phyloP scores from a whole-genome alignment of 2,113 vertebrate genomes.

The Labeo catla region DNA sequence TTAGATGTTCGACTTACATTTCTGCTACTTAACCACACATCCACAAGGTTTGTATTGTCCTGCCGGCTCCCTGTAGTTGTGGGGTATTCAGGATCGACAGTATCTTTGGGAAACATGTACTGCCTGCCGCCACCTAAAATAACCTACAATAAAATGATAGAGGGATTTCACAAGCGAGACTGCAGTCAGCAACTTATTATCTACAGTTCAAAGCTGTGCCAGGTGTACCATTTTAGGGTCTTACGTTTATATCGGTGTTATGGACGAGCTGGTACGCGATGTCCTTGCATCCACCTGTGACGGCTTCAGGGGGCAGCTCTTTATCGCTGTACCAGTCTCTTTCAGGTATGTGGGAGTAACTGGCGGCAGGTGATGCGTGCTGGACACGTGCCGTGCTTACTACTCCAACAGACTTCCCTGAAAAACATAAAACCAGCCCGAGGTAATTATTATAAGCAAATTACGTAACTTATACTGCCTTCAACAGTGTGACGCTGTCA shows the following conservation, averaged over 20 bases:
- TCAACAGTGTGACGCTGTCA: not conserved
- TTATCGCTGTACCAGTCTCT: conserved; percentile 78
- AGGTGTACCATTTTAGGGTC: not conserved
- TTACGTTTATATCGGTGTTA: conserved; percentile 81
- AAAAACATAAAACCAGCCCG: conserved; percentile 20
- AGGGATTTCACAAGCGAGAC: not conserved
- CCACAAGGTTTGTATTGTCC: conserved; percentile 74
- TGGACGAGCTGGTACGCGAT: conserved; percentile 77
- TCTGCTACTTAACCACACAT: conserved; percentile 71
- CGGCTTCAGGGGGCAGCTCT: conserved; percentile 60
- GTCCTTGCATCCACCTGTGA: conserved; percentile 71
- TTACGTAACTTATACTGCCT: not conserved
- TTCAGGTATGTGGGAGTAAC: conserved; percentile 74
- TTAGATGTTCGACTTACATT: conserved; percentile 55
- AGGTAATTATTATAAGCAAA: not conserved
- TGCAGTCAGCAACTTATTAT: not conserved
- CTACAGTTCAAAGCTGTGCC: not conserved
- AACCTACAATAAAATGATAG: conserved; percentile 66
- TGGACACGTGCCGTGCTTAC: conserved; percentile 81
- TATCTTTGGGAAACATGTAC: conserved; percentile 74
- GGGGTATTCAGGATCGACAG: conserved; percentile 74
- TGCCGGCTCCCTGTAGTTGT: conserved; percentile 9
- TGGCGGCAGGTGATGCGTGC: conserved; percentile 78
- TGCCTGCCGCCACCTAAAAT: conserved; percentile 81
- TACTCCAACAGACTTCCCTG: conserved; percentile 82